Conservation (phyloP, 53 echinoderm and acorn worm genomes). For the Mesocentrotus franciscanus region DNA sequence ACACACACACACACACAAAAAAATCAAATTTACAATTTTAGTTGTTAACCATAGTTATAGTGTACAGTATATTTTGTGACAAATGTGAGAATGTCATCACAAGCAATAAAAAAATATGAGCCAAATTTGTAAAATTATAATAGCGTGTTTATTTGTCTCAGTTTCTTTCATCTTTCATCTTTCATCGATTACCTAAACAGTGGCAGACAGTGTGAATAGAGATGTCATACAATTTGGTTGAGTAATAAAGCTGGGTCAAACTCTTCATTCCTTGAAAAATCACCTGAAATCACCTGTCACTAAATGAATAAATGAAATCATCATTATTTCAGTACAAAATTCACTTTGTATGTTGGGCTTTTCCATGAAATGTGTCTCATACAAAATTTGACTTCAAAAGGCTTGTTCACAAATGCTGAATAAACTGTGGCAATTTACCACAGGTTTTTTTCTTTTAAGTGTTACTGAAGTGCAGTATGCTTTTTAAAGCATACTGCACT, state of each 20-base stretch:
- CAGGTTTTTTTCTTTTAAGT: no score
- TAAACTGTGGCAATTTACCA: no score
- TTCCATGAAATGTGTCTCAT: no score
- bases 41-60: no score
- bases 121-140: background rate
- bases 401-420: no score
- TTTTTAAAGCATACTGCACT: no score
- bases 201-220: no score
- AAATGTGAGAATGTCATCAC: background rate
- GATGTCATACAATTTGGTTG: no score
- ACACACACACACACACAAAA: background rate
- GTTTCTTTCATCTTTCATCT: background rate
- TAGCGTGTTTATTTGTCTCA: constrained; percentile 9
- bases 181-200: no score
- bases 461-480: no score
- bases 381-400: no score
- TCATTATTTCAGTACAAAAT: background rate
- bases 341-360: no score
- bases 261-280: background rate
- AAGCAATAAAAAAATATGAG: constrained; percentile 20
- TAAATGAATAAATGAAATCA: background rate
- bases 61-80: constrained; percentile 43
- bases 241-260: background rate
- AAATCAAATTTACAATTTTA: background rate
- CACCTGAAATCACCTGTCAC: background rate